Base-by-base conservation (phyloP, 2,113 vertebrate genomes). In the Oplegnathus fasciatus region DNA sequence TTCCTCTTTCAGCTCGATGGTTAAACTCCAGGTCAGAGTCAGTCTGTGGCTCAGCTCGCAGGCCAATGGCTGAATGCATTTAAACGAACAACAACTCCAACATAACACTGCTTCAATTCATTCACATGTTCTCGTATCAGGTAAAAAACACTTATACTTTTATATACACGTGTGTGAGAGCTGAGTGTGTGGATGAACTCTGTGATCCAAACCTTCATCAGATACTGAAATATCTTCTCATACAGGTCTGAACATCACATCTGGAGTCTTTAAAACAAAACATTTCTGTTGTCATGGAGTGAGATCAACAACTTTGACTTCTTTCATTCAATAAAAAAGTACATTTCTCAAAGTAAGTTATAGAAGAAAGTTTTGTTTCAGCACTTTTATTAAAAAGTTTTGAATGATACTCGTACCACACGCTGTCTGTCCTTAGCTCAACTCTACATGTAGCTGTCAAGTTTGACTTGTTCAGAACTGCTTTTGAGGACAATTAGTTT, bases 21-120 rank as follows among this genome's bases (percentile, higher is more conserved):
- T 44, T 11, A 8, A 37, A 24, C 10, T 44, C 18, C 26, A 24
- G 64, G 4, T 55, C 67, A 28, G 32, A 74, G 57, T 75, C 57
- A 46, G 61, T 64, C n/a, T 48, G 73, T 71, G 82, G 75, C 75
- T 84, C 82, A 78, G 82, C 60, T 72, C 24, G 28, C 66, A 76
- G 65, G 32, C 78, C 13, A 3, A 55, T 37, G 68, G 68, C 72
- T 60, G 52, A 66, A 40, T 64, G 20, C 55, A 78, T 44, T 50
- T 2, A 13, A 37, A 37, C 58, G 34, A 13, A 62, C 57, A 42
- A 44, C 57, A 9, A 24, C 5, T 24, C 2, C 34, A 2, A 28
- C 55, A 24, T 8, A 48, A 84, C 52, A 73, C 52, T 18, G 50
- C 34, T 60, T 67, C 69, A 68, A 1, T 28, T 28, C 32, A 57